Percentiles rank a stretch among this genome's conserved stretches.
Conservation (phyloP, 1,140 invertebrate species). For the Drosophila ogumai region DNA sequence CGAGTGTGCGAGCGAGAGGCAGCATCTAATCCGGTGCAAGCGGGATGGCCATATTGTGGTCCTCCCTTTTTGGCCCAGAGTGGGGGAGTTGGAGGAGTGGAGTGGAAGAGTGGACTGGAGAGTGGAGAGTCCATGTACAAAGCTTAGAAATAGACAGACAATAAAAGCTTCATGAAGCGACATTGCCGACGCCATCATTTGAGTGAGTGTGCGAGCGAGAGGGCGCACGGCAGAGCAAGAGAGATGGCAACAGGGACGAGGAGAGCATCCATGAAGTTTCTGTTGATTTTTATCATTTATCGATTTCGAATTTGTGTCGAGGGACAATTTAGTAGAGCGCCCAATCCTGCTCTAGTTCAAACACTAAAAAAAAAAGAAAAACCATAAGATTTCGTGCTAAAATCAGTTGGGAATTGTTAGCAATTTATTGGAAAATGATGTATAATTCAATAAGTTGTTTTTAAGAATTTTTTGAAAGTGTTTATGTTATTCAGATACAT, state of each 20-base stretch:
- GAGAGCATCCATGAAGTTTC: slow-evolving; percentile 75
- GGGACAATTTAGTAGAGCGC: slow-evolving; percentile 78
- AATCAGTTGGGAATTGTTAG: not conserved
- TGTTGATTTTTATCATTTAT: slow-evolving; percentile 85
- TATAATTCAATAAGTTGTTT: not conserved
- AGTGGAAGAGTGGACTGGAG: slow-evolving; percentile 22
- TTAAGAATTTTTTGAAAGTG: not conserved
- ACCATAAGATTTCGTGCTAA: not conserved
- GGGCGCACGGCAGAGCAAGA: slow-evolving; percentile 9
- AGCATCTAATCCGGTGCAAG: slow-evolving; percentile 47
- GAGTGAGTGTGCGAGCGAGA: slow-evolving; percentile 40
- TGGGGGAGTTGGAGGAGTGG: not conserved
- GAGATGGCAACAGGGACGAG: slow-evolving; percentile 12
- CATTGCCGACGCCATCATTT: slow-evolving; percentile 69
- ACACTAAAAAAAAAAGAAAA: not conserved
- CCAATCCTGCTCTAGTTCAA: slow-evolving; percentile 1
- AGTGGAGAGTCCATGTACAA: slow-evolving; percentile 72
- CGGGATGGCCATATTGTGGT: slow-evolving; percentile 45
- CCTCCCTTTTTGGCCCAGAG: slow-evolving; percentile 8
- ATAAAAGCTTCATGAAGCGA: slow-evolving; percentile 83
- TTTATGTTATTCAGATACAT: not conserved
- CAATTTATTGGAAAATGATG: too few species aligned
- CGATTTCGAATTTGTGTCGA: slow-evolving; percentile 84
- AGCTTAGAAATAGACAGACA: slow-evolving; percentile 84
- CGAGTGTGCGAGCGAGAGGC: slow-evolving; percentile 21